Conservation (phyloP, 2,113 vertebrate genomes). For the Halcyon malimbica region DNA sequence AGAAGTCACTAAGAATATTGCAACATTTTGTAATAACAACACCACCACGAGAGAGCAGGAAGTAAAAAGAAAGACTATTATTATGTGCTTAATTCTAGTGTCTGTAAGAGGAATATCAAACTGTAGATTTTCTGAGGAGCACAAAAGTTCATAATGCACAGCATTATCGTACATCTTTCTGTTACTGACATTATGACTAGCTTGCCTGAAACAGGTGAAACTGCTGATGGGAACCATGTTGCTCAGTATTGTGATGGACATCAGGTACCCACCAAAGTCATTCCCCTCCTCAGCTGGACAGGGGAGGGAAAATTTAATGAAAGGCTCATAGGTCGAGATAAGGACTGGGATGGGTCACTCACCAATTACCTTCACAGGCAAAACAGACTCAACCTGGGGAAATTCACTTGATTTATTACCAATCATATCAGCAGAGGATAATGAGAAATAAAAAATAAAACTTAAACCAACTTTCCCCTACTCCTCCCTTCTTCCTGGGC, state of each 20-base stretch:
- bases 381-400: no score
- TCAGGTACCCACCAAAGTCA: not conserved
- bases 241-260: not conserved
- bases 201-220: not conserved
- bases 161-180: not conserved
- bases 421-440: no score
- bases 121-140: not conserved
- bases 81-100: not conserved
- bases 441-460: no score
- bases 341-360: no score
- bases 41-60: not conserved
- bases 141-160: not conserved
- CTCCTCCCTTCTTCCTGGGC: not conserved
- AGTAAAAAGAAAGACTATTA: not conserved
- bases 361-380: no score
- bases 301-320: not conserved
- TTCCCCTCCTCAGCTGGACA: not conserved
- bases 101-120: not conserved
- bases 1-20: not conserved
- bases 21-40: not conserved
- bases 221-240: not conserved
- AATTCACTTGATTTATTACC: no score
- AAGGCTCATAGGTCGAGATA: no score
- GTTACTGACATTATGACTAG: not conserved
- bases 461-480: not conserved